phyloP scores from a whole-genome alignment of 1,140 invertebrate species.

The Tetragonula clypearis region DNA sequence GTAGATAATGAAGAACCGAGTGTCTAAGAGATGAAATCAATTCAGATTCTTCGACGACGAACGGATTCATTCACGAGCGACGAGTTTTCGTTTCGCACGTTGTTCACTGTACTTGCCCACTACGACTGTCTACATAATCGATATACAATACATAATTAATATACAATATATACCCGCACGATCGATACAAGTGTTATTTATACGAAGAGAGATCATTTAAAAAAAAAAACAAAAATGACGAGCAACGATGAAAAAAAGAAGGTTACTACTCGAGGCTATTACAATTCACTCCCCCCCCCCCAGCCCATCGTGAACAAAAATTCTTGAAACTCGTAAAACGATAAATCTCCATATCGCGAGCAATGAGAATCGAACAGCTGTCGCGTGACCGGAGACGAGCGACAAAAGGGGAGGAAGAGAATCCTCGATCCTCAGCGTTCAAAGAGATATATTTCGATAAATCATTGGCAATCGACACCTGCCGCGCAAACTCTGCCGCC shows the following conservation, averaged over 20 bases:
- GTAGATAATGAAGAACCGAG: constrained; percentile 20
- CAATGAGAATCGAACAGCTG: not conserved
- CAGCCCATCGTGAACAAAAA: not conserved
- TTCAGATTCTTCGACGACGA: not conserved
- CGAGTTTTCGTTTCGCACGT: not conserved
- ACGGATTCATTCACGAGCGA: not conserved
- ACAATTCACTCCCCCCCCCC: not conserved
- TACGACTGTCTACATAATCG: no score
- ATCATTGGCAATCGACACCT: not conserved
- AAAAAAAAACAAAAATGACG: no score
- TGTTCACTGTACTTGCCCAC: not conserved
- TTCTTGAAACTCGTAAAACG: no score
- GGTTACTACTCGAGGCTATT: no score
- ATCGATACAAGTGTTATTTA: no score
- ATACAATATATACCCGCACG: no score
- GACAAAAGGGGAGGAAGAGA: no score
- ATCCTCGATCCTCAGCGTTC: not conserved
- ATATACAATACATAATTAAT: not conserved
- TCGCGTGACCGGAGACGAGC: not conserved
- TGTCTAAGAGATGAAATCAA: not conserved
- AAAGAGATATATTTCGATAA: not conserved
- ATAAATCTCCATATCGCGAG: not conserved
- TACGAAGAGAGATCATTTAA: no score
- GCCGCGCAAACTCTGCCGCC: not conserved
- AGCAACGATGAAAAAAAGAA: no score